A percentile compares a stretch with the other conserved stretches of the same genome.
phyloP scores from a whole-genome alignment of 2,888 invertebrate species.

The Malacosoma neustria region DNA sequence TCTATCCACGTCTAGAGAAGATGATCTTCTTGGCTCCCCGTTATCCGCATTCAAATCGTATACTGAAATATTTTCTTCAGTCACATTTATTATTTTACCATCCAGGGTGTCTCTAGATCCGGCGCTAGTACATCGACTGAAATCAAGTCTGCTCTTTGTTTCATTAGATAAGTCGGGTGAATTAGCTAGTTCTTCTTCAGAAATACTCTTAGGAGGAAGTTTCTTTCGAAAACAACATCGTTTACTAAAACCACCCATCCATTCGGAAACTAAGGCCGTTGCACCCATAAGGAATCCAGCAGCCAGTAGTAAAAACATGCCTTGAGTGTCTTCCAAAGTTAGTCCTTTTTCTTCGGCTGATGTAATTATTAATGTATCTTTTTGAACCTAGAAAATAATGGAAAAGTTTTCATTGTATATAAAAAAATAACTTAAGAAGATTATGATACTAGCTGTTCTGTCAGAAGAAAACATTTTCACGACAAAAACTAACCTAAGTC shows the following conservation, averaged over 20 bases:
- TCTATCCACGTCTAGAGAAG: constrained; percentile 51
- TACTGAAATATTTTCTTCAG: constrained; percentile 40
- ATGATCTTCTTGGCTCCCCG: constrained; percentile 47
- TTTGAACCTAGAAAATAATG: constrained; percentile 43
- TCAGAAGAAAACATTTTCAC: too few relatives aligned
- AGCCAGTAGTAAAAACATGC: constrained; percentile 84
- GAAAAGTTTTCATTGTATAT: too few relatives aligned
- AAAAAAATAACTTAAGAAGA: too few relatives aligned
- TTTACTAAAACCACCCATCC: constrained; percentile 80
- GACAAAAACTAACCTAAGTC: too few relatives aligned
- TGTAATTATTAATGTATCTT: constrained; percentile 48
- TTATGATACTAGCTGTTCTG: too few relatives aligned
- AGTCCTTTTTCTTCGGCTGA: constrained; percentile 81
- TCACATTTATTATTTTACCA: constrained; percentile 47
- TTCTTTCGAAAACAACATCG: constrained; percentile 57
- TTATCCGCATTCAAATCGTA: constrained; percentile 32
- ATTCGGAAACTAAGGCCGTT: constrained; percentile 79
- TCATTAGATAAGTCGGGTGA: constrained; percentile 21
- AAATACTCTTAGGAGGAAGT: constrained; percentile 19
- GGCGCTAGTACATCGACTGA: constrained; percentile 29
- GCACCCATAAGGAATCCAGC: constrained; percentile 80
- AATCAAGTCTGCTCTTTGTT: constrained; percentile 25
- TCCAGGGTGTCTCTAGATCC: constrained; percentile 45
- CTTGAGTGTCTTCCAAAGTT: constrained; percentile 87
- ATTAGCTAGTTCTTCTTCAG: constrained; percentile 29